Conservation (phyloP, 92 coral and sea anemone species). For the Epizoanthus stellaris region DNA sequence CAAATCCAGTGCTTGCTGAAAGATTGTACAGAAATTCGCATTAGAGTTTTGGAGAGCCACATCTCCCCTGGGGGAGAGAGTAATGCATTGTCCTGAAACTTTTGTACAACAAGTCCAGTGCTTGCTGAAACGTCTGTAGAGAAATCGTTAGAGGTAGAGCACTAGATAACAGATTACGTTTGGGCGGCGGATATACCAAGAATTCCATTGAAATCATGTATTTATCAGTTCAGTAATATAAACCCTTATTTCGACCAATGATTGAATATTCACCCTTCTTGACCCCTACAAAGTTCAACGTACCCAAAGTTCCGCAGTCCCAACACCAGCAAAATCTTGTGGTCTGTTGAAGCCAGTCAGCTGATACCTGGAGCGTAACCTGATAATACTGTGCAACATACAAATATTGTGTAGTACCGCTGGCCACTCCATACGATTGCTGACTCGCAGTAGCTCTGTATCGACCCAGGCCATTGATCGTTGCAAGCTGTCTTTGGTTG, state of each 20-base stretch:
- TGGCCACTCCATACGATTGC: slow-evolving; percentile 94
- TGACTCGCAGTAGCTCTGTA: slow-evolving; percentile 77
- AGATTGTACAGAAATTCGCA: no score
- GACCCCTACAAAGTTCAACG: slow-evolving; percentile 7
- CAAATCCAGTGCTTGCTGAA: slow-evolving; percentile 69
- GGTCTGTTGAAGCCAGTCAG: slow-evolving; percentile 92
- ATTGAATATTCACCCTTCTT: no score
- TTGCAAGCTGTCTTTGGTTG: slow-evolving; percentile 90
- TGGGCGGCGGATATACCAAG: no score
- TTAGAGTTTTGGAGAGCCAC: no score
- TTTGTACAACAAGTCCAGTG: slow-evolving; percentile 50
- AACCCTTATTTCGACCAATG: no score
- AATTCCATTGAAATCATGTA: no score
- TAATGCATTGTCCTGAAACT: no score
- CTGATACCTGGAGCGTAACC: slow-evolving; percentile 81
- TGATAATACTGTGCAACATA: slow-evolving; percentile 87
- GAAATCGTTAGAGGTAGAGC: no score
- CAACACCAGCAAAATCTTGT: slow-evolving; percentile 69
- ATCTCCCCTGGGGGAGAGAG: no score
- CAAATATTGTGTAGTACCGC: slow-evolving; percentile 93
- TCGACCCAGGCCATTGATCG: slow-evolving; percentile 94
- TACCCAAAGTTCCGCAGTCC: slow-evolving; percentile 93
- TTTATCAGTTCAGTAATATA: no score
- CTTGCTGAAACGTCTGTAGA: slow-evolving; percentile 34
- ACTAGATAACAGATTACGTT: no score